A percentile compares a stretch with the other conserved stretches of the same genome.
Conservation (phyloP, 2,888 invertebrate genomes). For the Plebejus anna region DNA sequence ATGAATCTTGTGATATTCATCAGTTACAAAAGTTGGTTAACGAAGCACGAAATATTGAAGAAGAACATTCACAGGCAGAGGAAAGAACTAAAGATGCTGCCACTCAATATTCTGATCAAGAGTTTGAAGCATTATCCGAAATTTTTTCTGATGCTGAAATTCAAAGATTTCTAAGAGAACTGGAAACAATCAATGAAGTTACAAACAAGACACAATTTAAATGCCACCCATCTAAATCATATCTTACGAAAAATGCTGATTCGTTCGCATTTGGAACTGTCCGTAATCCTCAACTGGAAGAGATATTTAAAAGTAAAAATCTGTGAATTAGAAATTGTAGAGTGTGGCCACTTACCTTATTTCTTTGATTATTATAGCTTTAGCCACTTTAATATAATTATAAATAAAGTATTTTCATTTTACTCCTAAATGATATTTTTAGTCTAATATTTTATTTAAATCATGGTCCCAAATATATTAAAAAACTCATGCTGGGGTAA, state of each 20-base stretch:
- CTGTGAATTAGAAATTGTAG: conserved; percentile 39
- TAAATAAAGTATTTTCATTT: too few species aligned
- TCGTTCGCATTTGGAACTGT: conserved; percentile 53
- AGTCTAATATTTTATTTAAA: background rate
- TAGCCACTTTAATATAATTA: background rate
- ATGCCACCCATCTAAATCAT: conserved; percentile 42
- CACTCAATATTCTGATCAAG: conserved; percentile 55
- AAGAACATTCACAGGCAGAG: conserved; percentile 37
- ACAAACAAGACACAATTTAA: conserved; percentile 39
- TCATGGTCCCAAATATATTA: background rate
- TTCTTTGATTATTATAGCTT: background rate
- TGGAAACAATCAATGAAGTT: conserved; percentile 37
- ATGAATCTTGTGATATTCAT: conserved; percentile 52
- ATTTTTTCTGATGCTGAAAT: conserved; percentile 58
- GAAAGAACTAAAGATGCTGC: conserved; percentile 49
- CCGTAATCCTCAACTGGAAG: conserved; percentile 51
- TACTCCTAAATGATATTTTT: too few species aligned
- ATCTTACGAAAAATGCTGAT: conserved; percentile 40
- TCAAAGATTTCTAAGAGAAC: conserved; percentile 42
- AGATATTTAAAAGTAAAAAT: conserved; percentile 55
- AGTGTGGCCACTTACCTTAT: background rate
- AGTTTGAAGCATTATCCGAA: conserved; percentile 55
- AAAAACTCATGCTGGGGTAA: conserved; percentile 33
- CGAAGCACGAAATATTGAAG: conserved; percentile 44
- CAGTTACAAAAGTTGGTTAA: conserved; percentile 52